Percentiles rank a stretch among this genome's conserved stretches.
Conservation (phyloP, 2,888 invertebrate genomes). For the Copidosoma aretas region DNA sequence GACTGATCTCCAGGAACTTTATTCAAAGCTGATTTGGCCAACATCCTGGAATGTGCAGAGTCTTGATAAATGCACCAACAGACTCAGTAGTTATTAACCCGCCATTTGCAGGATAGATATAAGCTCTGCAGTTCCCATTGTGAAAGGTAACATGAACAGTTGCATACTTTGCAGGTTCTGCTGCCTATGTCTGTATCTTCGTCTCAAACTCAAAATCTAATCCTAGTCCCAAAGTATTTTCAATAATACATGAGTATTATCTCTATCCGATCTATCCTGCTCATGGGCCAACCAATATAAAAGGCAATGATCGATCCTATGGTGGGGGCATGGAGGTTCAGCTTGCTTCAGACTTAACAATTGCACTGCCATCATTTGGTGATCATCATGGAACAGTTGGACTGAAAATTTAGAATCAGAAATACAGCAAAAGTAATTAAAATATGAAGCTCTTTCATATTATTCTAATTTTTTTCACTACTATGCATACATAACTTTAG, state of each 20-base stretch:
- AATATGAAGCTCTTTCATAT: neutral
- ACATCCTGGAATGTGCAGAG: conserved; percentile 92
- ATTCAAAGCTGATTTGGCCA: conserved; percentile 81
- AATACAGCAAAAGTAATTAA: too few species aligned
- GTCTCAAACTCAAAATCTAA: conserved; percentile 95
- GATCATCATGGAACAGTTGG: conserved; percentile 97
- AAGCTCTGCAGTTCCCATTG: conserved; percentile 94
- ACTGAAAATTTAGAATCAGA: conserved; percentile 66
- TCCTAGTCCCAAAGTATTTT: conserved; percentile 74
- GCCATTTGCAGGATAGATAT: conserved; percentile 94
- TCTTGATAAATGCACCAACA: conserved; percentile 98
- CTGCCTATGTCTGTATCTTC: conserved; percentile 89
- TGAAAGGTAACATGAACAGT: conserved; percentile 99
- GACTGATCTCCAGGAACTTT: conserved; percentile 66
- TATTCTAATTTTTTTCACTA: neutral
- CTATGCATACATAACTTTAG: too few species aligned
- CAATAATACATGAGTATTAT: conserved; percentile 66
- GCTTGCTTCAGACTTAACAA: conserved; percentile 85
- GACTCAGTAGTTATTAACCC: conserved; percentile 97
- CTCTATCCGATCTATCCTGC: conserved; percentile 73
- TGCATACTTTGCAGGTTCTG: conserved; percentile 97
- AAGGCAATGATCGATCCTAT: conserved; percentile 87
- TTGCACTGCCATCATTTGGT: conserved; percentile 88
- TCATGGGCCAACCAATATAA: conserved; percentile 89
- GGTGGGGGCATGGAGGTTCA: conserved; percentile 94